Evolutionary conservation across 2,888 invertebrate species (phyloP).

Genomic region (Mythimna pallens): DNA sequence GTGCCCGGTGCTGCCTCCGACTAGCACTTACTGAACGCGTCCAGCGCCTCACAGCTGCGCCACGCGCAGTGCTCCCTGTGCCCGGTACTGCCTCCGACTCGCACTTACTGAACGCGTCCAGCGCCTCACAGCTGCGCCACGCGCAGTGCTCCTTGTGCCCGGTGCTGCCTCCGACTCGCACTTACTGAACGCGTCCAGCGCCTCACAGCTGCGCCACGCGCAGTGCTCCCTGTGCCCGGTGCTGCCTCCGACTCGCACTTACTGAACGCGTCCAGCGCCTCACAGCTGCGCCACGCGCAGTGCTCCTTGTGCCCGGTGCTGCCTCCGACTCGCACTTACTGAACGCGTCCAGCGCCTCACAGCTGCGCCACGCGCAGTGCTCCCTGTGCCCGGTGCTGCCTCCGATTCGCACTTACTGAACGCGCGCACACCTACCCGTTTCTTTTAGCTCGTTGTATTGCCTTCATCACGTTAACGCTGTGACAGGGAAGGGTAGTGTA

Average conservation of each 20-base stretch:
- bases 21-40: constrained; percentile 64
- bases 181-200: constrained; percentile 66
- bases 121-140: constrained; percentile 30
- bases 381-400: constrained; percentile 1
- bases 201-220: constrained; percentile 15
- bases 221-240: background rate
- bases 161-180: constrained; percentile 13
- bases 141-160: background rate
- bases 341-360: constrained; percentile 65
- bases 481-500: constrained; percentile 57
- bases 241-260: constrained; percentile 11
- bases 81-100: constrained; percentile 8
- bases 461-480: constrained; percentile 53
- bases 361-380: constrained; percentile 6
- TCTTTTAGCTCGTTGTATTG: constrained; percentile 42
- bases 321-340: constrained; percentile 34
- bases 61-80: background rate
- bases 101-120: constrained; percentile 65
- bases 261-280: constrained; percentile 67
- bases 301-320: constrained; percentile 3
- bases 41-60: constrained; percentile 40
- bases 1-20: constrained; percentile 8
- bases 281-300: constrained; percentile 1
- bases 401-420: constrained; percentile 20
- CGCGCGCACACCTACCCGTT: constrained; percentile 40